Conservation (phyloP, 2,113 vertebrate species). For the Chlamydotis undulata region DNA sequence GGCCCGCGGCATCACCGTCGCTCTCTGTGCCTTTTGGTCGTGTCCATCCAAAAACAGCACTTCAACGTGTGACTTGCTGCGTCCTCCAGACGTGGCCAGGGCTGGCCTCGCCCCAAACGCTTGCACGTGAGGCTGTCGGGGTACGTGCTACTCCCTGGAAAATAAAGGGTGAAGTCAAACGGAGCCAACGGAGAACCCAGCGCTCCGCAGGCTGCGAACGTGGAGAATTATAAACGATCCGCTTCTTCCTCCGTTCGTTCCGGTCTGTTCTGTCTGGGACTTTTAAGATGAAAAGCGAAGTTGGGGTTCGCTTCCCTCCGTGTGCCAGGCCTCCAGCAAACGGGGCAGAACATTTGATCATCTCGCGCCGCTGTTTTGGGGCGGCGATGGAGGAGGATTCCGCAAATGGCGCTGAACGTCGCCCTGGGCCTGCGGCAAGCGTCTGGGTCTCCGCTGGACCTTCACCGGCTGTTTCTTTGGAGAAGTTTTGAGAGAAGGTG, state of each 20-base stretch:
- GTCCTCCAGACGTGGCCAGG: rapidly evolving
- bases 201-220: background rate
- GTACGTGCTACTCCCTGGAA: background rate
- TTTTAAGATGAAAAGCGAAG: background rate
- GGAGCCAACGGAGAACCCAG: background rate
- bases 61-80: rapidly evolving
- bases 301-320: background rate
- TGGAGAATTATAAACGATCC: background rate
- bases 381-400: background rate
- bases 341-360: background rate
- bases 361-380: background rate
- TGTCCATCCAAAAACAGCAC: background rate
- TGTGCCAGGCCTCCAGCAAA: no score
- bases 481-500: background rate
- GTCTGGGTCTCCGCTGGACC: background rate
- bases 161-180: background rate
- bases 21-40: background rate
- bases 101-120: background rate
- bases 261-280: background rate
- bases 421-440: background rate
- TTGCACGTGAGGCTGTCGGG: rapidly evolving
- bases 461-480: background rate
- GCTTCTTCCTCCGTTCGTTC: background rate
- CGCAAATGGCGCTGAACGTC: background rate
- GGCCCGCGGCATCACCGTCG: rapidly evolving